Evolutionary conservation across 2,888 invertebrate genomes (phyloP).

Genomic region (Sialis lutaria): DNA sequence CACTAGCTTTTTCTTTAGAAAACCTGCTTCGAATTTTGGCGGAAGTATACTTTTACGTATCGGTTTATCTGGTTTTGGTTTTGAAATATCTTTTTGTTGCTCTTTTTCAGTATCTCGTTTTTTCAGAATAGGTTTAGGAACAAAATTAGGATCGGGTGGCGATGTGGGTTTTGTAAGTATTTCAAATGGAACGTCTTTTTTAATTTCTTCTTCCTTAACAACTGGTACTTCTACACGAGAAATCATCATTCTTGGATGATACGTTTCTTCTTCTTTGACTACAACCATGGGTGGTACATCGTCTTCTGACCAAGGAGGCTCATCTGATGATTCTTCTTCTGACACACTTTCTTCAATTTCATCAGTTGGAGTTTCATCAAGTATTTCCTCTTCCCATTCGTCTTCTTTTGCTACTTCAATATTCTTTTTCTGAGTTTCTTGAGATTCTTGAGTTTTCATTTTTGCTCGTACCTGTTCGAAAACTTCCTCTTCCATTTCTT

Average conservation of each 20-base stretch:
- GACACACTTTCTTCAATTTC: conserved; percentile 9
- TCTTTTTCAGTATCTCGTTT: conserved; percentile 27
- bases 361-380: conserved; percentile 7
- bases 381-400: conserved; percentile 29
- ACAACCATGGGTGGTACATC: conserved; percentile 8
- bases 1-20: conserved; percentile 1
- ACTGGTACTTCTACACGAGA: conserved; percentile 22
- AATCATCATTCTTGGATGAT: conserved; percentile 43
- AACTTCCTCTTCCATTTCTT: conserved; percentile 22
- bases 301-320: conserved; percentile 11
- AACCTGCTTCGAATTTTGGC: not conserved
- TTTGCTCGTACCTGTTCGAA: conserved; percentile 20
- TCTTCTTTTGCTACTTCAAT: conserved; percentile 21
- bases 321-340: conserved; percentile 16
- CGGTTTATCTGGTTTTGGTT: conserved; percentile 10
- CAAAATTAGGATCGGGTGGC: conserved; percentile 49
- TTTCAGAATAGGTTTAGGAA: conserved; percentile 68
- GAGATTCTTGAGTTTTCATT: conserved; percentile 23
- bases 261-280: conserved; percentile 43
- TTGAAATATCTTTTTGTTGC: conserved; percentile 13
- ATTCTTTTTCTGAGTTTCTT: conserved; percentile 16
- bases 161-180: conserved; percentile 41
- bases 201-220: conserved; percentile 19
- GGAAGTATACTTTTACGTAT: conserved; percentile 6
- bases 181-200: conserved; percentile 36